A percentile compares a stretch with the other conserved stretches of the same genome.
These are phyloP conservation scores for Hypomesus transpacificus DNA, from an alignment of 2,113 vertebrate species.

Conservation along the genomic window DNA sequence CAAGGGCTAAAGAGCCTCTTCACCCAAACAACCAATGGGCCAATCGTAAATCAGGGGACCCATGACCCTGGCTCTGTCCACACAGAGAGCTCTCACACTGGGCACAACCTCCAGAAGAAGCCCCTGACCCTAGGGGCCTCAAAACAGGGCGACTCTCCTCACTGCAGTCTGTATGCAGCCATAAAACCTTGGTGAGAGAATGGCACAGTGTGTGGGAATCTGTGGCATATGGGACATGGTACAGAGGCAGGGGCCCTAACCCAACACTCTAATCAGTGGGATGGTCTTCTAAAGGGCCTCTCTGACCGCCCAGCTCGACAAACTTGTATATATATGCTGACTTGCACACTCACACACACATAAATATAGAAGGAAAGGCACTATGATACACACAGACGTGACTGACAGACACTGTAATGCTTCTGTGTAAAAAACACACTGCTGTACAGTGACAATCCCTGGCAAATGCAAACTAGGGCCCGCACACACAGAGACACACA, in stretches of 20 bases:
- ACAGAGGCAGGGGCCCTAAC: slow-evolving; percentile 32
- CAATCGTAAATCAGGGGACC: slow-evolving; percentile 66
- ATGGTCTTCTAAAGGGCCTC: slow-evolving; percentile 21
- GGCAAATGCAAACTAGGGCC: slow-evolving; percentile 24
- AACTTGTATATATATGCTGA: background rate
- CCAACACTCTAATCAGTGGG: slow-evolving; percentile 39
- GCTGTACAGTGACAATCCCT: background rate
- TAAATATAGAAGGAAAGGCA: background rate
- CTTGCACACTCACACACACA: background rate
- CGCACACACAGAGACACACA: slow-evolving; percentile 29
- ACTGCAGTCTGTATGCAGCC: slow-evolving; percentile 53
- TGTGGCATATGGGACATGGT: slow-evolving; percentile 60
- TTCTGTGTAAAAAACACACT: background rate
- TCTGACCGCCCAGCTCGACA: slow-evolving; percentile 13
- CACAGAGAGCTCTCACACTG: slow-evolving; percentile 60
- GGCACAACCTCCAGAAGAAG: slow-evolving; percentile 50
- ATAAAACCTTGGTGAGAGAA: slow-evolving; percentile 47
- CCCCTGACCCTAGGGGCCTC: slow-evolving; percentile 64
- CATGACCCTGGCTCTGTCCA: slow-evolving; percentile 59
- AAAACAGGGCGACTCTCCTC: slow-evolving; percentile 51
- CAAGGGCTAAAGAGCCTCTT: slow-evolving; percentile 28
- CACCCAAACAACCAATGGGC: slow-evolving; percentile 46
- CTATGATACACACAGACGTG: background rate
- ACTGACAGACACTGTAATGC: background rate
- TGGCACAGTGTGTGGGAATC: slow-evolving; percentile 73